Base-by-base conservation (phyloP, 1,140 invertebrate species). In the Gryon sp. region DNA sequence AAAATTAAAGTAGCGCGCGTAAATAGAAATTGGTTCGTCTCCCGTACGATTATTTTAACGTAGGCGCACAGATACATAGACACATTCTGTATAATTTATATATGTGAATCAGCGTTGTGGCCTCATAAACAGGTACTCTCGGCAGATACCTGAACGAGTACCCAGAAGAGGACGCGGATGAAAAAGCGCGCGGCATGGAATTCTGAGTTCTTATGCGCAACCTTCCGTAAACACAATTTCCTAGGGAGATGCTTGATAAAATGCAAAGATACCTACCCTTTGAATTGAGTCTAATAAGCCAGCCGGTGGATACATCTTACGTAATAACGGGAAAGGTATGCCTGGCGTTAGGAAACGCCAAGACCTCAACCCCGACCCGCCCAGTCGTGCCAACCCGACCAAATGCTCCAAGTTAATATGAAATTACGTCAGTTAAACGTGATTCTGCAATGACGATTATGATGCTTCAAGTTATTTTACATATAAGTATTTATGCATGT, bases 241-340 rank as follows among this genome's bases (percentile, higher is more conserved):
- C 69, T 38, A 78, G 74, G 75, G 80, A 82, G 79, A 82, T 84
- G 76, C 50, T 60, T 73, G 79, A 84, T 84, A 81, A 82, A 84
- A 84, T 80, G 78, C 53, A 79, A 80, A 76, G 79, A 82, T 82
- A 80, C 53, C 66, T 73, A 70, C 74, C 66, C 68, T 80, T 60
- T 63, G 80, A 77, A 82, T 80, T 75, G 76, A 80, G 68, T 76
- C 73, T 82, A 78, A 80, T 82, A 74, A 84, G 74, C 78, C 81
- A 82, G 78, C 52, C 79, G 77, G 57, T 74, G 45, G 73, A 72
- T 68, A 70, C 34, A 57, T 63, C 60, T 59, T 59, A 70, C 36
- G 57, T 73, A 73, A 74, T 79, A 70, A 79, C 60, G 55, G 53
- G 41, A 68, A 66, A 43, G 57, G 40, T 32, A 68, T 48, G 19